Conservation (phyloP, 2,113 vertebrate species). For the Lasiurus cinereus region DNA sequence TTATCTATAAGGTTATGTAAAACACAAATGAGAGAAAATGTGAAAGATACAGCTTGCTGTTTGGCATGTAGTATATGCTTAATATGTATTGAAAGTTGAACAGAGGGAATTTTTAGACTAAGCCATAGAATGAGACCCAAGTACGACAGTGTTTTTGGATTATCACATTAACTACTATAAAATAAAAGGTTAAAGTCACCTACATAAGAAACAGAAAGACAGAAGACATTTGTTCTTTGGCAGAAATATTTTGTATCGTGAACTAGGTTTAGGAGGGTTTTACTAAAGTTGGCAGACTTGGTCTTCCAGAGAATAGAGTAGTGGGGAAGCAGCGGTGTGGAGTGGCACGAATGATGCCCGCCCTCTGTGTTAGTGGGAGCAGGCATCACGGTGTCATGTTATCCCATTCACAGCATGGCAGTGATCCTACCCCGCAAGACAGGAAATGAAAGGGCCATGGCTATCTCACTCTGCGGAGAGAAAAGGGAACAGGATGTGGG, state of each 20-base stretch:
- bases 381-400: neutral
- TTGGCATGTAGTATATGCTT: slow-evolving; percentile 1
- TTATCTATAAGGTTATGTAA: slow-evolving; percentile 45
- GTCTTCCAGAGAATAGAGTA: slow-evolving; percentile 69
- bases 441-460: slow-evolving; percentile 78
- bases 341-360: slow-evolving; percentile 28
- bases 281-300: slow-evolving; percentile 48
- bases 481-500: slow-evolving; percentile 56
- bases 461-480: slow-evolving; percentile 40
- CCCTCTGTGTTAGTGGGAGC: slow-evolving; percentile 47
- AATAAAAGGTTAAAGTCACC: slow-evolving; percentile 46
- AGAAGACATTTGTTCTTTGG: slow-evolving; percentile 57
- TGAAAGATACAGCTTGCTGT: neutral
- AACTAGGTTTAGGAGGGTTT: slow-evolving; percentile 37
- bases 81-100: slow-evolving; percentile 32
- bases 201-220: slow-evolving; percentile 4
- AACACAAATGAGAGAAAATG: neutral
- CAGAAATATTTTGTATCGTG: slow-evolving; percentile 47
- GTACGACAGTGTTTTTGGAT: slow-evolving; percentile 12
- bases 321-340: slow-evolving; percentile 53
- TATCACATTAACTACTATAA: slow-evolving; percentile 41
- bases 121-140: slow-evolving; percentile 27
- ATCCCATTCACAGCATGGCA: slow-evolving; percentile 65
- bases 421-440: slow-evolving; percentile 78
- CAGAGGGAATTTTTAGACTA: slow-evolving; percentile 33